Base-by-base conservation (phyloP, 2,113 vertebrate species). In the Oxyruncus cristatus region DNA sequence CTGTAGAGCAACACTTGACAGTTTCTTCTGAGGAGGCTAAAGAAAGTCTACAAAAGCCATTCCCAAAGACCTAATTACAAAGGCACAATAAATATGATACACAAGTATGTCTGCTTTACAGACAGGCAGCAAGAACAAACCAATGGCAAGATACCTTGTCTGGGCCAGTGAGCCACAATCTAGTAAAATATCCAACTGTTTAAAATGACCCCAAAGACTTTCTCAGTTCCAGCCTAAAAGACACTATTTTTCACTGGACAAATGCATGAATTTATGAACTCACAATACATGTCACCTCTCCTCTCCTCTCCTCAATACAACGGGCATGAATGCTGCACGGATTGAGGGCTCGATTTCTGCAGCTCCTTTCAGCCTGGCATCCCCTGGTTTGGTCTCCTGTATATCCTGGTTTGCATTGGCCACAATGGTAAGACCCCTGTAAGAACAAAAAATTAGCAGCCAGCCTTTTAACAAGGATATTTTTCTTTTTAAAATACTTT, bases 341-440 rank as follows among this genome's bases (percentile, higher is more conserved):
- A 93, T 98, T 99, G 87, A 98, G 97, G 52, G 98, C 98, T 58
- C 98, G 98, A 37, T 97, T 99, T 66, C 96, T 97, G 95, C 99
- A 99, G 89, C 97, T 98, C 81, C 94, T 98, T 42, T 98, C 97
- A 4, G 96, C 95, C 70, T 96, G 98, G 96, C 99, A 99, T 17
- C 99, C 99, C 26, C 93, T 98, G 14, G 56, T 78, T 97, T 99
- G 99, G 95, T 99, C 98, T 32, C 99, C 99, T 26, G 90, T 98
- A 86, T 98, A 99, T 23, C 99, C 99, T 44, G 97, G 47, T 94
- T 98, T 98, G 94, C 99, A 99, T 37, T 98, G 98, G 33, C 99
- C 99, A 78, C 99, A 99, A 79, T 86, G 98, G 92, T 98, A 99
- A 44, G 99, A 99, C 14, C 99, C 99, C 99, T 99, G 94, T 26